Percentiles rank a stretch among this genome's conserved stretches.
Conservation (phyloP, 2,113 vertebrate genomes). For the Istiophorus platypterus region DNA sequence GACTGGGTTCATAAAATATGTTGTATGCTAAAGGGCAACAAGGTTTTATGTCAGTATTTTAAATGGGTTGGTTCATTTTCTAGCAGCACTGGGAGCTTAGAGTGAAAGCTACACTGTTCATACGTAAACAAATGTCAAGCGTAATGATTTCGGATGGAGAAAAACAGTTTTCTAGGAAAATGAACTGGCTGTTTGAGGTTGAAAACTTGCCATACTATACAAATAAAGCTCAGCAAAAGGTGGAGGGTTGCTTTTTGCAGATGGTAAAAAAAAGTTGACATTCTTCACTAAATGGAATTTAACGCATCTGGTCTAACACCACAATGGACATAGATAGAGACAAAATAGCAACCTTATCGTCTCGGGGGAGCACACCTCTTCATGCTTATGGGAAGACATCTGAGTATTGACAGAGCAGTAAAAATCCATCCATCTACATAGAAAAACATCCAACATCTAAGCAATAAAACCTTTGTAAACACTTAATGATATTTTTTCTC, state of each 20-base stretch:
- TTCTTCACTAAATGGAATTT: slow-evolving; percentile 32
- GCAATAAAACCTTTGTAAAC: neutral
- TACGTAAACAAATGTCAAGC: slow-evolving; percentile 54
- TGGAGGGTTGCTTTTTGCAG: slow-evolving; percentile 25
- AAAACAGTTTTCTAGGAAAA: slow-evolving; percentile 27
- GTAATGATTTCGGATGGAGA: slow-evolving; percentile 37
- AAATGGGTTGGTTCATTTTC: neutral
- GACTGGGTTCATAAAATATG: slow-evolving; percentile 22
- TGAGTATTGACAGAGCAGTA: neutral
- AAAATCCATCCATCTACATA: neutral
- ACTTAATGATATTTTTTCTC: neutral
- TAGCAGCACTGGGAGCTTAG: neutral
- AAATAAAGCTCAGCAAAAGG: slow-evolving; percentile 27
- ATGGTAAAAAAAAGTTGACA: neutral
- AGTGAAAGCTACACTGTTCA: slow-evolving; percentile 25
- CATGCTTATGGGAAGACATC: neutral
- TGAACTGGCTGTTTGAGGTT: slow-evolving; percentile 31
- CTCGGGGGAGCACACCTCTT: neutral
- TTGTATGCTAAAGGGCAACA: slow-evolving; percentile 41
- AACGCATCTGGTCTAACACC: slow-evolving; percentile 5
- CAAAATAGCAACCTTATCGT: slow-evolving; percentile 31
- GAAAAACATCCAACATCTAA: no score
- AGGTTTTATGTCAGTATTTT: slow-evolving; percentile 28
- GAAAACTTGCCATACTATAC: slow-evolving; percentile 4
- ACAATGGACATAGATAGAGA: neutral